phyloP scores from a whole-genome alignment of 2,888 invertebrate genomes.

The Pyrrhia umbra region DNA sequence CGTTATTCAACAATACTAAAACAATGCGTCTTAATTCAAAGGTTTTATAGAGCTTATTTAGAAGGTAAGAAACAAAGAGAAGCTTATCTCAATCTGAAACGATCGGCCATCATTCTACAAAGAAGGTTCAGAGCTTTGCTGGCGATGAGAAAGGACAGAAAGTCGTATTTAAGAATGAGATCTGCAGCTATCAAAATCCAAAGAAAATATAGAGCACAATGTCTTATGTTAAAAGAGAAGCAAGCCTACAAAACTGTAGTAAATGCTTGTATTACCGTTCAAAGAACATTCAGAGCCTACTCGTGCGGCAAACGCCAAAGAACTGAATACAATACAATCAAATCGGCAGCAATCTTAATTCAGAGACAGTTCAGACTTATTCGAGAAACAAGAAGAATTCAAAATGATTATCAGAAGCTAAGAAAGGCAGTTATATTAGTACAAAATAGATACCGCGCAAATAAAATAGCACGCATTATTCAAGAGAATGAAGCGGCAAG shows the following conservation, averaged over 20 bases:
- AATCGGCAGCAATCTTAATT: constrained; percentile 75
- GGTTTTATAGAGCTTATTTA: constrained; percentile 74
- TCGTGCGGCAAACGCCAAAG: constrained; percentile 70
- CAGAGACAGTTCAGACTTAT: constrained; percentile 80
- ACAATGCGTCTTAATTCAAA: constrained; percentile 82
- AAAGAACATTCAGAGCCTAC: constrained; percentile 77
- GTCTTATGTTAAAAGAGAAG: constrained; percentile 76
- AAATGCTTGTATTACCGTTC: constrained; percentile 80
- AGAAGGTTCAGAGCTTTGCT: constrained; percentile 74
- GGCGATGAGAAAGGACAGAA: constrained; percentile 72
- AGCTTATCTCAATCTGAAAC: constrained; percentile 73
- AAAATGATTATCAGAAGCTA: constrained; percentile 70
- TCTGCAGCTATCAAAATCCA: constrained; percentile 70
- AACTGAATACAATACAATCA: constrained; percentile 70
- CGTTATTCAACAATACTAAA: constrained; percentile 76
- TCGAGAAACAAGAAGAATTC: constrained; percentile 66
- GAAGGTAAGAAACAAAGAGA: constrained; percentile 70
- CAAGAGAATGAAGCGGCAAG: constrained; percentile 68
- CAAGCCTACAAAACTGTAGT: constrained; percentile 74
- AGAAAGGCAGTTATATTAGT: constrained; percentile 71
- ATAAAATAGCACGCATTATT: constrained; percentile 63
- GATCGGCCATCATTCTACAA: constrained; percentile 72
- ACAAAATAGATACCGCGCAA: constrained; percentile 79
- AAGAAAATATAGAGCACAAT: constrained; percentile 79
- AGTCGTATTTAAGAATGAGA: constrained; percentile 67